Evolutionary conservation across 2,797 vertebrate genomes (phyloP), one percentile per base, ranked within the genome.

Genomic region (Amblyopsis hoosieri): DNA sequence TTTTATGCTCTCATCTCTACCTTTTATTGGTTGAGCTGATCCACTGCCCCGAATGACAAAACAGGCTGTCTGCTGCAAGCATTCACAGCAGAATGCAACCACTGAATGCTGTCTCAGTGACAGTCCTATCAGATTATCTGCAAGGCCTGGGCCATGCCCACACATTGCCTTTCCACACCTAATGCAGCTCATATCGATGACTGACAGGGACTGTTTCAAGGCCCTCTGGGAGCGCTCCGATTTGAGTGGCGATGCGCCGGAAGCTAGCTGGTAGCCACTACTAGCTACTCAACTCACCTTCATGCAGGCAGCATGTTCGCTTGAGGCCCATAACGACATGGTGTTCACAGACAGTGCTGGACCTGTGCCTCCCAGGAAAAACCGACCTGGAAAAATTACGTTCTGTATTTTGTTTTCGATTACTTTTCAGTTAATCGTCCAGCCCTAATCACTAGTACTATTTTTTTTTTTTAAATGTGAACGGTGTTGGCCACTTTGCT

Each of bases 171-270:
- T 65, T 81, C 50, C 17, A 75, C 70, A 87, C 80, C 69, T 73
- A 70, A 73, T 57, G 57, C 69, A 69, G 70, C 74, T 57, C 47
- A 46, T 72, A 78, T 64, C 78, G 64, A 76, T 81, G 69, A 74
- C 69, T 66, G 69, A 76, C 49, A 42, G 5, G 46, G 31, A 64
- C 51, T 71, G 75, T 5, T 68, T 19, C 15, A 51, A 61, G 11
- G 15, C 48, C 57, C 62, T 19, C 67, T 47, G 2, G 1, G 29
- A 12, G 64, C 7, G 0, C 45, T 33, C 23, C 13, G 15, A 63
- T 71, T 51, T 76, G 74, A 75, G 57, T 52, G 1, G 57, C 62
- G 63, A 70, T 82, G 77, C 74, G 73, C 73, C 57, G 62, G 66
- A 59, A 76, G 55, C 64, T 60, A 52, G 64, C 68, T 12, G 60